Conservation (phyloP, 2,888 invertebrate genomes). For the Drosophila histrio region DNA sequence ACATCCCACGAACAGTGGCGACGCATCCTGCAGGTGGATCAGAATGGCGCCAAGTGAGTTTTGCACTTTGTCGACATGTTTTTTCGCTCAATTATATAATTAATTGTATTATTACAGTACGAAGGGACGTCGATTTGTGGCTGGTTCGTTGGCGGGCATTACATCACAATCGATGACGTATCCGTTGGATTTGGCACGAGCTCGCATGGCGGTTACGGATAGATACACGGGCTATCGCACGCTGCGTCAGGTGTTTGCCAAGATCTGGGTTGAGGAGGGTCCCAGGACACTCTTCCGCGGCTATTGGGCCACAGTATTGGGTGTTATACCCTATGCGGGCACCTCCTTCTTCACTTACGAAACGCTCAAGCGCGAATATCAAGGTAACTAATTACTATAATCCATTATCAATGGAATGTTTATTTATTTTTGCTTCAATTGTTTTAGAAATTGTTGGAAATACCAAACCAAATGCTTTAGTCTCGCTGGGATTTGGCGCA, state of each 20-base stretch:
- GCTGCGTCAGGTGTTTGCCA: conserved; percentile 87
- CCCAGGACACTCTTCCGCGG: conserved; percentile 92
- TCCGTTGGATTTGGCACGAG: conserved; percentile 97
- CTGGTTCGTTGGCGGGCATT: conserved; percentile 97
- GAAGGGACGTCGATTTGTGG: conserved; percentile 87
- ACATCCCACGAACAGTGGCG: conserved; percentile 99
- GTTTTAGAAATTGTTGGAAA: conserved; percentile 83
- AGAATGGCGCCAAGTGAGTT: conserved; percentile 85
- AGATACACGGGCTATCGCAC: conserved; percentile 89
- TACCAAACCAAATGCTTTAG: conserved; percentile 86
- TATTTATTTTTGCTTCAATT: neutral
- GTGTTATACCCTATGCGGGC: conserved; percentile 98
- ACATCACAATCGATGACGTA: conserved; percentile 98
- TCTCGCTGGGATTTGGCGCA: conserved; percentile 93
- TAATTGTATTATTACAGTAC: conserved; percentile 69
- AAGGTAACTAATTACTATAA: conserved; percentile 85
- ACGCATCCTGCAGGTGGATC: conserved; percentile 89
- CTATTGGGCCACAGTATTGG: conserved; percentile 94
- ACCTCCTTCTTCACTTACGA: conserved; percentile 99
- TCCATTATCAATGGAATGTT: neutral
- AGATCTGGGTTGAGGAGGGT: conserved; percentile 92
- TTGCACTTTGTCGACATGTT: neutral
- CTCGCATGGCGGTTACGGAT: conserved; percentile 97
- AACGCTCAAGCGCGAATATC: conserved; percentile 92
- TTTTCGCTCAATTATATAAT: neutral